Evolutionary conservation across 2,888 invertebrate genomes (phyloP), one percentile per base, ranked within the genome.

Genomic region (Leptopilina syphax): DNA sequence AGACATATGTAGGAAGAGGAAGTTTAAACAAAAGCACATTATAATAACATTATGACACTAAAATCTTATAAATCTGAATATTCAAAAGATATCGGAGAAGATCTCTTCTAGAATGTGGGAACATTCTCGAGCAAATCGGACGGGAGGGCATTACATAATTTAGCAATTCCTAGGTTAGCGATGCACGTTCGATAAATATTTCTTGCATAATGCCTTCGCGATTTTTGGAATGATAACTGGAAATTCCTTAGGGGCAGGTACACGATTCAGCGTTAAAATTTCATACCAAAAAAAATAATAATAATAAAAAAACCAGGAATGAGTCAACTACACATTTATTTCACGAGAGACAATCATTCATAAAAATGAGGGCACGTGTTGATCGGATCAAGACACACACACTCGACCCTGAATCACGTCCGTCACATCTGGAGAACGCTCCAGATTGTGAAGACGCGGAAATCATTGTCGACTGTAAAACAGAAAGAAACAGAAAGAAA

Each of bases 391-490:
- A 34, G 73, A 73, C 57, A 41, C 44, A 5, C 4, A 57, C 57
- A 13, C 73, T 73, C 73, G 73, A 73, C 73, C 73, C 73, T 73
- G 73, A 73, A 73, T 73, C 73, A 73, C 57, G 73, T 73, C n/a
- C 73, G 73, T 73, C 73, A 73, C 73, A 73, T 73, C 73, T 57
- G 73, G 73, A 73, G 73, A 34, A 34, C 73, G 73, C 47, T 7
- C 47, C 47, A 9, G 9, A 34, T 65, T 65, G 57, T 34, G 80
- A 80, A 79, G 81, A 83, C 54, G 79, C 82, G 83, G 83, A 83
- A 73, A 9, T 73, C 54, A 34, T 47, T 47, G 9, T 47, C 34
- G 34, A 34, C 34, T 34, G 34, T 34, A 34, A 34, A 34, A 44
- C 6, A 44, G 7, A 44, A 44, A 44, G 8, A 44, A 44, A 44